A percentile compares a stretch with the other conserved stretches of the same genome.
phyloP scores from a whole-genome alignment of 2,113 vertebrate species.

The Tachuris rubrigastra region DNA sequence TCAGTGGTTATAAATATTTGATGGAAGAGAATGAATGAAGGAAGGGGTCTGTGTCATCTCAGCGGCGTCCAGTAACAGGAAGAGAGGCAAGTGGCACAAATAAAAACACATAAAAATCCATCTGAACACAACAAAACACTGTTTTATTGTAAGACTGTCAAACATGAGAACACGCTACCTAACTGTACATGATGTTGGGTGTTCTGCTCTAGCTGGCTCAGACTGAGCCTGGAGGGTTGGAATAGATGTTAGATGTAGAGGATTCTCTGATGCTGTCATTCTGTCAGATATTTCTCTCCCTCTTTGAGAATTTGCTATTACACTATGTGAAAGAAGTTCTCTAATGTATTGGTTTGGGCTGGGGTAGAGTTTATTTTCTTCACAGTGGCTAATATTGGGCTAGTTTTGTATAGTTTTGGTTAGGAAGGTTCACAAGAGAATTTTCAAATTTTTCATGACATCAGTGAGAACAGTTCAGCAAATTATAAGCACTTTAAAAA shows the following conservation, averaged over 20 bases:
- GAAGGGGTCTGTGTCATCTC: not conserved
- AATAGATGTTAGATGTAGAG: not conserved
- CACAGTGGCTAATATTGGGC: not conserved
- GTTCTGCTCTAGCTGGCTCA: not conserved
- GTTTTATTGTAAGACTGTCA: not conserved
- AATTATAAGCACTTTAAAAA: not conserved
- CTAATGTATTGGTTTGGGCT: not conserved
- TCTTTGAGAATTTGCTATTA: not conserved
- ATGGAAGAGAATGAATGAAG: not conserved
- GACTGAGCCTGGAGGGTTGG: not conserved
- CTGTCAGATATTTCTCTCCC: not conserved
- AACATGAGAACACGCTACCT: not conserved
- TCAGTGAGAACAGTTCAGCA: not conserved
- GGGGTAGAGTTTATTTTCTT: not conserved
- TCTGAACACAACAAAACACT: not conserved
- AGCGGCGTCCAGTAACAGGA: not conserved
- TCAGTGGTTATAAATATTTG: not conserved
- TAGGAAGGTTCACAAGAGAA: not conserved
- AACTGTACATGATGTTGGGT: not conserved
- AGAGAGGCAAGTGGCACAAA: not conserved
- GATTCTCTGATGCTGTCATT: not conserved
- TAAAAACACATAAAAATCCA: not conserved
- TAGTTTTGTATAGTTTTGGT: not conserved
- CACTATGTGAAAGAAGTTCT: not conserved
- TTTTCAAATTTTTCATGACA: not conserved